These are phyloP conservation scores for Plotosus lineatus DNA, from an alignment of 2,113 vertebrate genomes.

Conservation along the genomic window DNA sequence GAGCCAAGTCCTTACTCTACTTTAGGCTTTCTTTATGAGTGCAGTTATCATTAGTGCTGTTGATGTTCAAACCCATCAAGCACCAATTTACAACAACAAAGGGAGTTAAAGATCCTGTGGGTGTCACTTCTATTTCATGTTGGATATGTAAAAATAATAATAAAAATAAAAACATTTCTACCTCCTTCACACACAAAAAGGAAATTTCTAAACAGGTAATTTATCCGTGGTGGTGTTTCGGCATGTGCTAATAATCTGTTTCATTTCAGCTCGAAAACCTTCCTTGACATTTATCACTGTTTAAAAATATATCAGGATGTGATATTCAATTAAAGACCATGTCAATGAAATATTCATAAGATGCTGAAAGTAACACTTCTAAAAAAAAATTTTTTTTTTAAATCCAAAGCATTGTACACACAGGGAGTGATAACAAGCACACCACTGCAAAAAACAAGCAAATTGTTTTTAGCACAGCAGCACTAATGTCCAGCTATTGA, in stretches of 20 bases:
- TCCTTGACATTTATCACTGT: background rate
- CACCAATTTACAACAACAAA: background rate
- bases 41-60: slow-evolving; percentile 4
- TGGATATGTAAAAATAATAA: background rate
- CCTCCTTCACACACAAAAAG: background rate
- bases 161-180: background rate
- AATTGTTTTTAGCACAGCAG: too few relatives aligned
- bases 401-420: too few relatives aligned
- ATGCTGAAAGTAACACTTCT: too few relatives aligned
- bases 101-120: slow-evolving; percentile 8
- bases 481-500: too few relatives aligned
- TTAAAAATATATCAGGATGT: background rate
- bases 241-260: background rate
- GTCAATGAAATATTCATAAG: too few relatives aligned
- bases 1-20: background rate
- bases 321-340: background rate
- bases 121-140: background rate
- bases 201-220: background rate
- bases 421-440: too few relatives aligned
- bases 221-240: background rate
- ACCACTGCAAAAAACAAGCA: too few relatives aligned
- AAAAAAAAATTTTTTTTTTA: too few relatives aligned
- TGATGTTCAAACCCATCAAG: background rate
- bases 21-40: slow-evolving; percentile 7
- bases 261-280: background rate